Evolutionary conservation across 2,888 invertebrate genomes (phyloP).

Genomic region (Caenorhabditis panamensis): DNA sequence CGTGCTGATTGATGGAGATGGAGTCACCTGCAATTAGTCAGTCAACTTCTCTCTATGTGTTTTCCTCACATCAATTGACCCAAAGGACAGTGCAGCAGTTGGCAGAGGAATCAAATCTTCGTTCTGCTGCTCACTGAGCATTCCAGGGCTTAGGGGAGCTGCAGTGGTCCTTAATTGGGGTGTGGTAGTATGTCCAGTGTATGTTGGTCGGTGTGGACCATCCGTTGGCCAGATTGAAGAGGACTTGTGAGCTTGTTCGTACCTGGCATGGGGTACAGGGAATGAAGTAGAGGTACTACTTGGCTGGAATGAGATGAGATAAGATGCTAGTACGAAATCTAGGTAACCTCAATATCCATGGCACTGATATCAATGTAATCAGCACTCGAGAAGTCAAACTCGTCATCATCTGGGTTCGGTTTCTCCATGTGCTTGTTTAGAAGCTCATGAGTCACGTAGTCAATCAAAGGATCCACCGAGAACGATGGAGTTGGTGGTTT

Average conservation of each 20-base stretch:
- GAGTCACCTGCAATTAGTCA: slow-evolving; percentile 39
- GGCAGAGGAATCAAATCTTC: slow-evolving; percentile 56
- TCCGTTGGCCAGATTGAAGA: slow-evolving; percentile 49
- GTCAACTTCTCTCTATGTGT: not conserved
- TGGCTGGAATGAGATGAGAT: too few relatives aligned
- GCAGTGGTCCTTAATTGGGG: slow-evolving; percentile 48
- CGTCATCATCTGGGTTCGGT: slow-evolving; percentile 47
- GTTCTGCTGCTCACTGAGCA: slow-evolving; percentile 47
- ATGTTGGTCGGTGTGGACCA: slow-evolving; percentile 11
- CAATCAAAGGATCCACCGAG: slow-evolving; percentile 48
- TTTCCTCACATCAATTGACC: slow-evolving; percentile 41
- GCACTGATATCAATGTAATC: slow-evolving; percentile 63
- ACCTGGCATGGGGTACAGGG: slow-evolving; percentile 36
- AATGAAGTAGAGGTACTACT: slow-evolving; percentile 25
- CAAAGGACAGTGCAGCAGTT: slow-evolving; percentile 33
- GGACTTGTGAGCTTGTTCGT: slow-evolving; percentile 35
- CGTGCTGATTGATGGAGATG: slow-evolving; percentile 49
- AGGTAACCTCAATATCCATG: slow-evolving; percentile 35
- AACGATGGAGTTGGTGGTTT: slow-evolving; percentile 29
- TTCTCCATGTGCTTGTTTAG: slow-evolving; percentile 57
- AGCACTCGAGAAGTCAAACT: slow-evolving; percentile 51
- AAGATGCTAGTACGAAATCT: too few relatives aligned
- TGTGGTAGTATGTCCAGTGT: slow-evolving; percentile 26
- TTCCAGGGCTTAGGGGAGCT: slow-evolving; percentile 46
- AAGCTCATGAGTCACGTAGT: slow-evolving; percentile 55